Conservation (phyloP, 2,797 vertebrate genomes). For the Sebastes kiyomatsui region DNA sequence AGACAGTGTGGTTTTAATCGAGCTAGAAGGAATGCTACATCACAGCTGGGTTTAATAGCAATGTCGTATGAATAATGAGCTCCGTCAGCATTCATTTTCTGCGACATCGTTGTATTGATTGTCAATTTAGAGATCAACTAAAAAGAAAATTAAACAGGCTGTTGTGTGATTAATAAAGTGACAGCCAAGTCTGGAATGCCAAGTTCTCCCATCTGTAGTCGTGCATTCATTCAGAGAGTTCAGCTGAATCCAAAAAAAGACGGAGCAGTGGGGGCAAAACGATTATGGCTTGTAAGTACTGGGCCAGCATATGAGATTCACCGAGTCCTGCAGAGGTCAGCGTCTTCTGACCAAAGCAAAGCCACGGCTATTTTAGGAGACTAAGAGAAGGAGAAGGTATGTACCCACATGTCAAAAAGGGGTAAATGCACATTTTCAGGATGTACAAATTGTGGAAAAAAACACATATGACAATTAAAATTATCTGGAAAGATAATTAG, state of each 20-base stretch:
- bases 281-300: neutral
- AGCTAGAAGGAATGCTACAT: neutral
- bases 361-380: conserved; percentile 4
- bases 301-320: neutral
- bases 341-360: conserved; percentile 8
- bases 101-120: neutral
- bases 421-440: neutral
- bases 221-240: neutral
- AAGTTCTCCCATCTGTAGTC: neutral
- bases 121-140: neutral
- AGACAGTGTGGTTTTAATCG: neutral
- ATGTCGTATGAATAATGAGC: neutral
- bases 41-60: neutral
- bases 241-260: conserved; percentile 5
- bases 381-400: neutral
- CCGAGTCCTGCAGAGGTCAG: conserved; percentile 20
- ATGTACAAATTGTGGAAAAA: neutral
- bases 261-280: neutral
- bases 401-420: neutral
- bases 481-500: neutral
- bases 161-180: conserved; percentile 5
- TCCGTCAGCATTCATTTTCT: neutral
- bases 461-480: neutral
- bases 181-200: neutral
- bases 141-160: neutral